Conservation (phyloP, 2,113 vertebrate genomes). For the Oncorhynchus tshawytscha region DNA sequence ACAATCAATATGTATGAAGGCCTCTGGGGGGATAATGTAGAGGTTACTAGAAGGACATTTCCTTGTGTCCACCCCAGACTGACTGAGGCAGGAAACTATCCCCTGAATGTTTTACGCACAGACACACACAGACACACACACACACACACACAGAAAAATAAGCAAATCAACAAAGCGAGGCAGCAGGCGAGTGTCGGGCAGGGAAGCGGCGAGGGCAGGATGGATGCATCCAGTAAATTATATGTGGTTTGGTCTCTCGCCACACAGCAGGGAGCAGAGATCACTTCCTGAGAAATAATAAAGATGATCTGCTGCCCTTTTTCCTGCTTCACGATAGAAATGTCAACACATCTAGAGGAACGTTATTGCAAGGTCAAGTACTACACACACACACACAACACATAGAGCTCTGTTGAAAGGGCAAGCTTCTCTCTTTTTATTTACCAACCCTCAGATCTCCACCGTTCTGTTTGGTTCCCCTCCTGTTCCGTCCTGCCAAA, state of each 20-base stretch:
- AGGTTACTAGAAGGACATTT: not conserved
- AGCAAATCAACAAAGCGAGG: not conserved
- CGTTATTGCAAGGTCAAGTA: constrained; percentile 39
- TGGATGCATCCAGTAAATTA: not conserved
- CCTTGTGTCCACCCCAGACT: not conserved
- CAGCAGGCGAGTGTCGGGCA: not conserved
- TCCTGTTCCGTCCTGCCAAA: not conserved
- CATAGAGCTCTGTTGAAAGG: constrained; percentile 23
- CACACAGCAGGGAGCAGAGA: constrained; percentile 19
- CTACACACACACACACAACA: constrained; percentile 7
- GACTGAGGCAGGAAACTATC: too few relatives aligned
- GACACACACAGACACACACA: too few relatives aligned
- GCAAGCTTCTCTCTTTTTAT: constrained; percentile 21
- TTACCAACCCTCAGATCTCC: constrained; percentile 34
- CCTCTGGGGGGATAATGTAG: not conserved
- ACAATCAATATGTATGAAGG: not conserved
- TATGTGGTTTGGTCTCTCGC: constrained; percentile 15
- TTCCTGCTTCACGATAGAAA: constrained; percentile 4
- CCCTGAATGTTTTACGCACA: too few relatives aligned
- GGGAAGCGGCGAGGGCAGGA: not conserved
- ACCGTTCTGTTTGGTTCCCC: not conserved
- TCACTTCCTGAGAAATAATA: constrained; percentile 30
- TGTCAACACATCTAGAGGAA: constrained; percentile 23
- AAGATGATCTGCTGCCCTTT: constrained; percentile 25
- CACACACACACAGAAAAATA: too few relatives aligned